Evolutionary conservation across 2,113 vertebrate species (phyloP), one percentile per base, ranked within the genome.

Genomic region (Notechis scutatus): DNA sequence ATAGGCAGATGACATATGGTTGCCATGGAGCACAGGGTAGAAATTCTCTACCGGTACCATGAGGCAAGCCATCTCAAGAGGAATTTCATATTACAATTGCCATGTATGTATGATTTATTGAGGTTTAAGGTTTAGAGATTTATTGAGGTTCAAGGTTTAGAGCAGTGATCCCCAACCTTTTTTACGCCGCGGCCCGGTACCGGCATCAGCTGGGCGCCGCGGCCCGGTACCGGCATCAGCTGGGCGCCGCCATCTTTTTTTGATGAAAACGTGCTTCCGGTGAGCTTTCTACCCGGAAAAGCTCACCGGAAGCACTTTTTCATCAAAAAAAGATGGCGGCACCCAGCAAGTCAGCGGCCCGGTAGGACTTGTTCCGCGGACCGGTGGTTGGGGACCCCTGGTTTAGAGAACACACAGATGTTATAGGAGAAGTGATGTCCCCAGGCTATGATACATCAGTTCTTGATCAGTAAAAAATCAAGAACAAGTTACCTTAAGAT

Each of bases 61-160:
- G 6, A 94, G 61, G 59, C 93, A 56, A 47, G 9, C n/a, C 89
- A 81, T 85, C 11, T 23, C 89, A 91, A 61, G 91, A 3, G 12
- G 81, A 87, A n/a, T 59, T 89, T 88, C 50, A 61, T 54, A 87
- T 88, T 15, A 14, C 0, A 0, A 0, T 0, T 50, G 29, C 34
- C 9, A 85, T 3, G 54, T 45, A 39, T 15, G 21, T 29, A 52
- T 87, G 86, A 61, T 26, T 90, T 50, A 26, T 54, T 61, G 86
- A 3, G 15, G n/a, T 56, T 69, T 7, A 0, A 8, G 0, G 0
- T 87, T 91, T 0, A 1, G 15, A 52, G 21, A n/a, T 52, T 52
- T 52, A 52, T 52, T 52, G 50, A 52, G 18, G n/a, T 55, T 81
- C 9, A 0, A 7, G 0, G 0, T 86, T 90, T 0, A 1, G 11